phyloP scores from a whole-genome alignment of 2,888 invertebrate species.

The Acheta domesticus region DNA sequence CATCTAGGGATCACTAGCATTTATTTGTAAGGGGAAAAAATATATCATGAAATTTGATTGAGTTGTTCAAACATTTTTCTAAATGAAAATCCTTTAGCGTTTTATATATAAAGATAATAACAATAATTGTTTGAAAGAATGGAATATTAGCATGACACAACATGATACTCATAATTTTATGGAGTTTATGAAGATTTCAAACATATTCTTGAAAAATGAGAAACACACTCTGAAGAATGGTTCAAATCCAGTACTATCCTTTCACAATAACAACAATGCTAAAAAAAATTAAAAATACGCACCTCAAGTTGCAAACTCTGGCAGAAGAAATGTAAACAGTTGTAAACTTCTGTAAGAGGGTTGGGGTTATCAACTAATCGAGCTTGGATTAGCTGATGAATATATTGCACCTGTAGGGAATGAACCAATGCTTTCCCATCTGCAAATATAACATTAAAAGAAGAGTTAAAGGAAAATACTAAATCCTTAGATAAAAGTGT shows the following conservation, averaged over 20 bases:
- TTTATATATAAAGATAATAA: too few species aligned
- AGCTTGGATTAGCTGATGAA: conserved; percentile 91
- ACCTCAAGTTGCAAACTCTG: conserved; percentile 91
- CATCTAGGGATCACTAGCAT: too few species aligned
- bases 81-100: too few species aligned
- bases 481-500: neutral
- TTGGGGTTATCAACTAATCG: conserved; percentile 76
- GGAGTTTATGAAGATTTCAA: neutral
- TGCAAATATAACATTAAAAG: conserved; percentile 44
- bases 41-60: too few species aligned
- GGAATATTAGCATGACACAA: too few species aligned
- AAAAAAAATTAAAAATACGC: conserved; percentile 30
- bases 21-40: too few species aligned
- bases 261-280: too few species aligned
- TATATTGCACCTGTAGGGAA: conserved; percentile 85
- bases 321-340: conserved; percentile 86
- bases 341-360: conserved; percentile 78
- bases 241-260: too few species aligned
- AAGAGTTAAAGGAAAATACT: neutral
- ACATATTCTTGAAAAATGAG: neutral
- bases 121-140: too few species aligned
- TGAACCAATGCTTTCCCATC: conserved; percentile 96
- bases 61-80: too few species aligned
- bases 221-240: neutral
- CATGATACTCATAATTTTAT: too few species aligned